A percentile compares a stretch with the other conserved stretches of the same genome.
Evolutionary conservation across 1,140 invertebrate genomes (phyloP).

Genomic region (Drusus annulatus): DNA sequence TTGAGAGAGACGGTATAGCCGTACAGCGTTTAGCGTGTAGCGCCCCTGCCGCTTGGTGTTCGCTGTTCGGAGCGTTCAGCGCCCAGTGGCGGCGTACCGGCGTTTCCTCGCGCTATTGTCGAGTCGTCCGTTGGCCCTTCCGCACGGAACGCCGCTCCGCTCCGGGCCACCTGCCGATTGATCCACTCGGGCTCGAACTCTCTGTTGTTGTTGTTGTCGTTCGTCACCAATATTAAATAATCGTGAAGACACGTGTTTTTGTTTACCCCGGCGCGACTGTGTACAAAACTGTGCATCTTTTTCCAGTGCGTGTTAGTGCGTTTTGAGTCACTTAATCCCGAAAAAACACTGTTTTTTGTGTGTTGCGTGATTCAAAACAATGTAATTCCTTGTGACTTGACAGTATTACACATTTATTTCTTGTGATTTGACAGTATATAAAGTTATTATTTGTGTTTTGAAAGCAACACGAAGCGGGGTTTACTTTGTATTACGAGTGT

Average conservation of each 20-base stretch:
- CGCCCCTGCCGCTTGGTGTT: background rate
- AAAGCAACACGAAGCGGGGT: background rate
- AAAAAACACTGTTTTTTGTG: too few relatives aligned
- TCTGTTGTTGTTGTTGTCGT: slow-evolving; percentile 9
- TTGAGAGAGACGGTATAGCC: too few relatives aligned
- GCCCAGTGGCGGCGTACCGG: background rate
- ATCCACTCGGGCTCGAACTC: too few relatives aligned
- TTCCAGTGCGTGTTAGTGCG: background rate
- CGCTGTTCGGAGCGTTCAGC: too few relatives aligned
- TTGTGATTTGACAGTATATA: too few relatives aligned
- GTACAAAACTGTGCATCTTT: slow-evolving; percentile 15
- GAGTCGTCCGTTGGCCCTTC: background rate
- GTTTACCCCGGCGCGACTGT: background rate
- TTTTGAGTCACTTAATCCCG: too few relatives aligned
- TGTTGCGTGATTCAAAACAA: too few relatives aligned
- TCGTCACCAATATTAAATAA: background rate
- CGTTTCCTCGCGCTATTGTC: slow-evolving; percentile 2
- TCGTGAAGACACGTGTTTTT: slow-evolving; percentile 13
- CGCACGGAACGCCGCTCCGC: background rate
- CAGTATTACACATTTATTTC: too few relatives aligned
- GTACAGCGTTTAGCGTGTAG: background rate
- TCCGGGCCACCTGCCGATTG: background rate
- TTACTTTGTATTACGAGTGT: background rate
- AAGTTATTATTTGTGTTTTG: too few relatives aligned
- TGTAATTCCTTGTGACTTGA: too few relatives aligned